Percentiles rank a stretch among this genome's conserved stretches.
phyloP scores from a whole-genome alignment of 2,113 vertebrate species.

The Microcebus tavaratra region DNA sequence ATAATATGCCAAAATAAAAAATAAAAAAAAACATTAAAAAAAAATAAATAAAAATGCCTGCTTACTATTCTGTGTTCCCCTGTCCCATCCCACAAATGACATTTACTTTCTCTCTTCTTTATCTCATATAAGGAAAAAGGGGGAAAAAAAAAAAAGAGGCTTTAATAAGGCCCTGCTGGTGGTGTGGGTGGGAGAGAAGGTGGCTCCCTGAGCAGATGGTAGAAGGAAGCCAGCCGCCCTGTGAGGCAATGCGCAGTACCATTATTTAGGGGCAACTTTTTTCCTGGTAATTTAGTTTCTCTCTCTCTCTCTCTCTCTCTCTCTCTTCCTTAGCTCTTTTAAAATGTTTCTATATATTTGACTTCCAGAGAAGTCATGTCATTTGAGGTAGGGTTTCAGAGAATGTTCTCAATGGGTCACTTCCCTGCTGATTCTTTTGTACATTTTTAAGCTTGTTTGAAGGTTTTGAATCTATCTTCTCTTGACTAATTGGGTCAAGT shows the following conservation, averaged over 20 bases:
- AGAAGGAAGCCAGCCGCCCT: background rate
- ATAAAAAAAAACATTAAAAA: too few relatives aligned
- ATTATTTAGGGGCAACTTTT: background rate
- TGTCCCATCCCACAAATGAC: background rate
- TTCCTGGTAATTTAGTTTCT: background rate
- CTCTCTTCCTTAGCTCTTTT: background rate
- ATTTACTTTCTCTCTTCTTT: background rate
- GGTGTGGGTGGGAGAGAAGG: background rate
- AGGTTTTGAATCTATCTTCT: background rate
- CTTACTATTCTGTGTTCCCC: background rate
- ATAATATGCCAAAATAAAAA: too few relatives aligned
- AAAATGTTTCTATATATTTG: background rate
- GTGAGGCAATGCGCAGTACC: background rate
- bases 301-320: too few relatives aligned
- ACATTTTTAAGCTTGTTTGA: background rate
- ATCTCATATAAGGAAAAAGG: background rate
- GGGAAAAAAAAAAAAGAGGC: background rate
- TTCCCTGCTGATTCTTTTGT: background rate
- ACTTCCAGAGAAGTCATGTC: background rate
- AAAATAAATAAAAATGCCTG: background rate
- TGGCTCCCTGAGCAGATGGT: background rate
- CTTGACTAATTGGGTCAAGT: background rate
- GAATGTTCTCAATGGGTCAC: background rate
- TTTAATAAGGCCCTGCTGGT: background rate
- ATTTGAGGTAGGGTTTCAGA: background rate